Evolutionary conservation across 2,113 vertebrate genomes (phyloP), one percentile per base, ranked within the genome.

Genomic region (Argyrosomus japonicus): DNA sequence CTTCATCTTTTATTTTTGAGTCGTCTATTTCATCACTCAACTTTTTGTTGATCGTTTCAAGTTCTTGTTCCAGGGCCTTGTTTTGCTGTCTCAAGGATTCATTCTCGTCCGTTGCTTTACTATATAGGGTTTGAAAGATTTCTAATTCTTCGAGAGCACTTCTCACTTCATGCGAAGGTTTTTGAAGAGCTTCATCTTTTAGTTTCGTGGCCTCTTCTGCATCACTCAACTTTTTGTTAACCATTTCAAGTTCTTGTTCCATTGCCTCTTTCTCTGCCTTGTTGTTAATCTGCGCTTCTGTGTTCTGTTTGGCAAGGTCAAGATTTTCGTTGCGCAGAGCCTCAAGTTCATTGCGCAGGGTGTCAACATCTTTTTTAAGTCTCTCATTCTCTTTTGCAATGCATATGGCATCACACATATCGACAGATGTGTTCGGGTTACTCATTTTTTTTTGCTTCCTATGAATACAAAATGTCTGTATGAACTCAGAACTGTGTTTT

Each of bases 311-410:
- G 43, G 10, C 23, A 32, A 32, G 32, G 32, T 5, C 21, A 25
- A 67, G 23, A 23, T 67, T 14, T 10, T 67, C 4, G 18, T 61
- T 19, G 1, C 18, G 17, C 7, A 61, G 5, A 25, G 12, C 12
- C 23, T 57, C 5, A 14, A 25, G 27, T 25, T 57, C 23, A 23
- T 2, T 25, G 12, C 6, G 5, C 56, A 25, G 17, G 17, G 3
- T 27, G 1, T 21, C 9, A 19, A 11, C 12, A 0, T 51, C 3
- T 0, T 12, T 5, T 5, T 11, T 2, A 5, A 48, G n/a, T 5
- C 3, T 2, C 13, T 67, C 7, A 18, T 40, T 40, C 36, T 40
- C 36, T 2, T 40, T 9, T 40, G 36, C 36, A 40, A 2, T 40
- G 36, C 36, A 9, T 9, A 8, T 8, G 7, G 36, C 8, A 9